Evolutionary conservation across 2,888 invertebrate species (phyloP).

Genomic region (Eupithecia vulgata): DNA sequence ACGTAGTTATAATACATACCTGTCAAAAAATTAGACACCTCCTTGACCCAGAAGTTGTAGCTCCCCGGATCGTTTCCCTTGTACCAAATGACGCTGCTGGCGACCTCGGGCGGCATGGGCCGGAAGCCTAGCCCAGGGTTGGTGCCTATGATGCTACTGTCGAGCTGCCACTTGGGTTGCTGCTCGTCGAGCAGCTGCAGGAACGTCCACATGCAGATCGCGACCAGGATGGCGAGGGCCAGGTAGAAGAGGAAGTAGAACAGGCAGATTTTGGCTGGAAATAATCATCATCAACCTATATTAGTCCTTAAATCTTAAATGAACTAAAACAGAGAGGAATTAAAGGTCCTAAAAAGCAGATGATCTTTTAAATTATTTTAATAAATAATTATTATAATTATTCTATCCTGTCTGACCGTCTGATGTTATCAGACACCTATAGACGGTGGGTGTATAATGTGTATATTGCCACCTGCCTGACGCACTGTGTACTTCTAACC

Average conservation of each 20-base stretch:
- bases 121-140: conserved; percentile 98
- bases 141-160: conserved; percentile 94
- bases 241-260: conserved; percentile 98
- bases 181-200: conserved; percentile 94
- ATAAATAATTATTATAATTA: too few relatives aligned
- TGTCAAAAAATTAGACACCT: conserved; percentile 89
- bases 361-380: too few relatives aligned
- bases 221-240: conserved; percentile 95
- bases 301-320: too few relatives aligned
- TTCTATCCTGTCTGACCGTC: too few relatives aligned
- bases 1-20: conserved; percentile 74
- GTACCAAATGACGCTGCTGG: conserved; percentile 98
- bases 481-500: too few relatives aligned
- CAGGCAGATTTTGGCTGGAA: conserved; percentile 95
- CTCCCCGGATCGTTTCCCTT: conserved; percentile 91
- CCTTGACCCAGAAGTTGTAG: conserved; percentile 91
- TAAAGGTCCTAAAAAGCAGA: too few relatives aligned
- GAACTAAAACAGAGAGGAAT: not conserved
- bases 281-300: conserved; percentile 27
- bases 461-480: too few relatives aligned
- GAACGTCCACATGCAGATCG: conserved; percentile 97
- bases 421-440: too few relatives aligned
- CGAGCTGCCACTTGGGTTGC: conserved; percentile 94
- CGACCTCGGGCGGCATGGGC: conserved; percentile 94
- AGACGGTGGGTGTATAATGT: too few relatives aligned